Percentiles rank a stretch among this genome's conserved stretches.
phyloP scores from a whole-genome alignment of 2,113 vertebrate species.

The Scopus umbretta region DNA sequence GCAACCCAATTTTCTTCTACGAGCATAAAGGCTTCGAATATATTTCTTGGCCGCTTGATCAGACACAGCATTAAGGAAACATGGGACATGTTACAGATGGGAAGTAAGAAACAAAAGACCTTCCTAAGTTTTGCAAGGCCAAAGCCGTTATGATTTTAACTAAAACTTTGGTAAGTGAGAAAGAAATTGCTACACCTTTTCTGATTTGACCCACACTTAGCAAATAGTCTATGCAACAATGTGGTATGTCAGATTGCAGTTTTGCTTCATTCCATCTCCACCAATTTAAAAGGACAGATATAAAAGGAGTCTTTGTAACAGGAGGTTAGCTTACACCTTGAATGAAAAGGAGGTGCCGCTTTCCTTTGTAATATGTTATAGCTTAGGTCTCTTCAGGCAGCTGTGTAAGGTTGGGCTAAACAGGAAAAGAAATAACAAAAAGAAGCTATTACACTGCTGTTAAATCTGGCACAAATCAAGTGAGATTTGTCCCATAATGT shows the following conservation, averaged over 20 bases:
- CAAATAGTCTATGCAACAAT: background rate
- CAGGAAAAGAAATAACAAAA: background rate
- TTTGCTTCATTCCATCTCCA: background rate
- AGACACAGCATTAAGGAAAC: background rate
- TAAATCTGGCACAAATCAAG: background rate
- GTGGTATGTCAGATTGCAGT: background rate
- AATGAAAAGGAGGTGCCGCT: background rate
- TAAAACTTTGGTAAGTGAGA: background rate
- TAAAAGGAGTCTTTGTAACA: background rate
- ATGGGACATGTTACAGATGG: fast-evolving
- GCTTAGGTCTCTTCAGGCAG: background rate
- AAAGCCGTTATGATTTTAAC: background rate
- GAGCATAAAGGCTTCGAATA: background rate
- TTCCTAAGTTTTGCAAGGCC: background rate
- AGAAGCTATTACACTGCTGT: background rate
- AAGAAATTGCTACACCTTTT: background rate
- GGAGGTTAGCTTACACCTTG: background rate
- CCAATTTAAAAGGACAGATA: background rate
- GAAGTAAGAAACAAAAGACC: background rate
- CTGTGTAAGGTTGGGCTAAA: background rate
- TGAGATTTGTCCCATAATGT: background rate
- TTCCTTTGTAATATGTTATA: background rate
- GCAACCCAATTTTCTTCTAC: background rate
- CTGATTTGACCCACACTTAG: background rate
- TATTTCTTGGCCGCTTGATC: background rate